Base-by-base conservation (phyloP, 2,113 vertebrate species). In the Gasterosteus aculeatus region DNA sequence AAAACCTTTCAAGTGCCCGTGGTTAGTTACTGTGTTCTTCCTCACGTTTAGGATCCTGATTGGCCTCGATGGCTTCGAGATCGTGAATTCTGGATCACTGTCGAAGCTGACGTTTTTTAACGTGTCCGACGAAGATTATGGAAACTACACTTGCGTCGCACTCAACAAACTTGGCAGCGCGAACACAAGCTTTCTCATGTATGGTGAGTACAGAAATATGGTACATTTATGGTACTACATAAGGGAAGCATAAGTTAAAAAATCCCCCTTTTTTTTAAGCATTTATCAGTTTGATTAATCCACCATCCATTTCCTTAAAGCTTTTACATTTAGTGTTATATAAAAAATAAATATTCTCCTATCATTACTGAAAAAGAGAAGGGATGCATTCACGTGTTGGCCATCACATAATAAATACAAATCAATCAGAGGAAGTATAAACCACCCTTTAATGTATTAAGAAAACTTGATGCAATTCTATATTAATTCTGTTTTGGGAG, bases 61-160 rank as follows among this genome's bases (percentile, higher is more conserved):
- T 84, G 95, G 95, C 54, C 93, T 97, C 71, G 96, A 97, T 63
- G 96, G 96, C 1, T 88, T 99, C 72, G 96, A 98, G 87, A 96
- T 99, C 63, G 90, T 97, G 88, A 95, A 93, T 70, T 93, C 92
- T 65, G 96, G 95, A 64, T 95, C 94, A 9, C 90, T 96, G 85
- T 99, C 98, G 39, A 96, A 93, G 47, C 94, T 99, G 90, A 98
- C 95, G 19, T 99, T 99, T 92, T 96, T 95, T 90, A 99, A 99
- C 0, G 96, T 99, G 75, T 96, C 98, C 0, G 96, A 99, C 66
- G 94, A 93, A 15, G 97, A 99, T 89, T 99, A 98, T 0, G 97
- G 98, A 39, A 99, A 99, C 94, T 99, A 98, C 93, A 98, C 97
- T 5, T 99, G 98, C 0, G 94, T 98, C 56, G 97, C 97, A 70